Evolutionary conservation across 35 echinoderm and acorn worm genomes (phyloP), one percentile per base, ranked within the genome.

Genomic region (Anneissia japonica): DNA sequence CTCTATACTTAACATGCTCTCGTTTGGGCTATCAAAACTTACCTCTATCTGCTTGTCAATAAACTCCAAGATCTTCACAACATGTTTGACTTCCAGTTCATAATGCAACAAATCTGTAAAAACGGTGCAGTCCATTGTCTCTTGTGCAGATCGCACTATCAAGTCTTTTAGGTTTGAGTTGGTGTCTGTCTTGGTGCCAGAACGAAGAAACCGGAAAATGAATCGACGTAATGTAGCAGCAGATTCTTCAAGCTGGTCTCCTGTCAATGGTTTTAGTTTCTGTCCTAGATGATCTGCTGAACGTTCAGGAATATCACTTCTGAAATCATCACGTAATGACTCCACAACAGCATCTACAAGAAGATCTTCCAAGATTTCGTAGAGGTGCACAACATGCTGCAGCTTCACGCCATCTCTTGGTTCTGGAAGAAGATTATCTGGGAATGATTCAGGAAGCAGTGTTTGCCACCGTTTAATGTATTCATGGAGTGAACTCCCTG

Each of bases 301-400:
- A 26, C 46, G 34, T 9, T 75, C 21, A 77, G 84, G 84, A 39
- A 86, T 16, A 35, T 77, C 38, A 26, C 30, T 40, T 30, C 73
- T 73, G 46, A 30, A 77, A 2, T 86, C 73, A 30, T 40, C 37
- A 17, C 74, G 56, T 21, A 86, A 14, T 6, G 72, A 75, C 35
- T 86, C 56, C 46, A 86, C 73, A 39, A 76, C 37, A 38, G 73
- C 74, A 30, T 34, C 74, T 76, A 74, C 72, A 39, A 86, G 38
- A 29, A 37, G 74, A 37, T 75, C 34, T 74, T 86, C 84, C 46
- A 86, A 86, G 11, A 34, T 21, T n/a, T 86, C 56, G 33, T 86
- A 86, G 4, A 86, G 74, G 36, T 35, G 23, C 29, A 86, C 84
- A 31, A 86, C 32, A 74, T 86, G 84, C 37, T 86, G 72, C 36